Percentiles rank a stretch among this genome's conserved stretches.
phyloP scores from a whole-genome alignment of 2,888 invertebrate genomes.

The Drosophila nigricruria region DNA sequence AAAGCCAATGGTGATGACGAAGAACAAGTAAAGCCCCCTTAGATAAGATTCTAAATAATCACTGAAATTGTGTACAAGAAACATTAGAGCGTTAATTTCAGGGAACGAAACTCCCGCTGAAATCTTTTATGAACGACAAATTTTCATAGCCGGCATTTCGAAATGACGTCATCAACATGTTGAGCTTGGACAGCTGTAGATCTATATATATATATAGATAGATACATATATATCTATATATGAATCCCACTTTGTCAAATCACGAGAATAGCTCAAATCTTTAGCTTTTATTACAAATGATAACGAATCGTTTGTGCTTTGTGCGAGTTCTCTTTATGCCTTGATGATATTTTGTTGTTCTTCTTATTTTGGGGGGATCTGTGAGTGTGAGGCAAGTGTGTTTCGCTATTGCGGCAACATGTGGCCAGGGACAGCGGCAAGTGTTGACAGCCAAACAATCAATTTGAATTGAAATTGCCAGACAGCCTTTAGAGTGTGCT shows the following conservation, averaged over 20 bases:
- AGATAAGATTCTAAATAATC: constrained; percentile 64
- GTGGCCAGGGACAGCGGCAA: constrained; percentile 50
- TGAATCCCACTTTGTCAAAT: constrained; percentile 14
- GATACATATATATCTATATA: not conserved
- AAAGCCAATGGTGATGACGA: constrained; percentile 31
- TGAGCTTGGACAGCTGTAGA: constrained; percentile 5
- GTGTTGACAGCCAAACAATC: constrained; percentile 68
- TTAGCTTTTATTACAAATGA: constrained; percentile 26
- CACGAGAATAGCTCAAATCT: constrained; percentile 28
- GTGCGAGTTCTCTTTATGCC: constrained; percentile 1
- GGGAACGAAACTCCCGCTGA: constrained; percentile 12
- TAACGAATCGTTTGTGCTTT: constrained; percentile 14
- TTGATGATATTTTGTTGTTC: constrained; percentile 13
- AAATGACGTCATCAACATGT: constrained; percentile 47
- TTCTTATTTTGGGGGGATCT: constrained; percentile 2
- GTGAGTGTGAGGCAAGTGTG: constrained; percentile 34
- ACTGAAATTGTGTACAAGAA: constrained; percentile 20
- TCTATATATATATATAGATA: not conserved
- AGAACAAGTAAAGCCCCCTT: constrained; percentile 4
- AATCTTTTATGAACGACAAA: constrained; percentile 11
- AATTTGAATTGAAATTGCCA: constrained; percentile 69
- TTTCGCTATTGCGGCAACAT: constrained; percentile 54
- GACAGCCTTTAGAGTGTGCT: constrained; percentile 3
- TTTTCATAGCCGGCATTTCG: constrained; percentile 29
- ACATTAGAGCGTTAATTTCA: constrained; percentile 12